These are phyloP conservation scores for Phortica okadai DNA, from an alignment of 2,888 invertebrate species.

Conservation along the genomic window DNA sequence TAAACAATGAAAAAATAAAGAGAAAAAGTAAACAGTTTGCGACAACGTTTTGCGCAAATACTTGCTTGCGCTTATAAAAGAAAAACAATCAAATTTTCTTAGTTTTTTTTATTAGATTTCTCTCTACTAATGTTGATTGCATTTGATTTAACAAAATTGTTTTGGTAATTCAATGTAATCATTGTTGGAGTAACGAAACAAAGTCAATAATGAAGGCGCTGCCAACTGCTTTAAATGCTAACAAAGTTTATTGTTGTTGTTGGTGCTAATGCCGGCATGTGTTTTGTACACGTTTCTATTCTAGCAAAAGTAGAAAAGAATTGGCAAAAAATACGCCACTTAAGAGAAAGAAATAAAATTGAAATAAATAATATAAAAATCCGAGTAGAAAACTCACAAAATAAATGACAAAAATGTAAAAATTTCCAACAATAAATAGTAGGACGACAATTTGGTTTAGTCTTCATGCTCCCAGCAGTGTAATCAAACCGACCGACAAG, in stretches of 20 bases:
- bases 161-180: slow-evolving; percentile 21
- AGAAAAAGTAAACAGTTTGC: slow-evolving; percentile 42
- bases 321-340: slow-evolving; percentile 6
- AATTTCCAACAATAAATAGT: background rate
- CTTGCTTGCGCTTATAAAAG: background rate
- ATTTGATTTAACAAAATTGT: slow-evolving; percentile 27
- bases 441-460: slow-evolving; percentile 27
- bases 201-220: slow-evolving; percentile 13
- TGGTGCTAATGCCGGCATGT: background rate
- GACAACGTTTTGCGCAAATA: too few relatives aligned
- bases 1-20: slow-evolving; percentile 35
- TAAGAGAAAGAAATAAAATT: slow-evolving; percentile 30
- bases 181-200: slow-evolving; percentile 4
- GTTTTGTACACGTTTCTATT: slow-evolving; percentile 32
- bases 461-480: slow-evolving; percentile 33
- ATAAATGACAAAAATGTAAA: slow-evolving; percentile 12
- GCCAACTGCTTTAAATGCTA: slow-evolving; percentile 17
- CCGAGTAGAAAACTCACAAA: slow-evolving; percentile 17
- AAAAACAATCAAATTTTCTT: slow-evolving; percentile 8
- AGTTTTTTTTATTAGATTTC: too few relatives aligned
- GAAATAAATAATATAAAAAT: slow-evolving; percentile 18
- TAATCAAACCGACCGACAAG: slow-evolving; percentile 30
- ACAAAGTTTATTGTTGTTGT: background rate
- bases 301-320: background rate
- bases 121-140: background rate